Base-by-base conservation (phyloP, 2,888 invertebrate genomes). In the Pantelozetes paolii region DNA sequence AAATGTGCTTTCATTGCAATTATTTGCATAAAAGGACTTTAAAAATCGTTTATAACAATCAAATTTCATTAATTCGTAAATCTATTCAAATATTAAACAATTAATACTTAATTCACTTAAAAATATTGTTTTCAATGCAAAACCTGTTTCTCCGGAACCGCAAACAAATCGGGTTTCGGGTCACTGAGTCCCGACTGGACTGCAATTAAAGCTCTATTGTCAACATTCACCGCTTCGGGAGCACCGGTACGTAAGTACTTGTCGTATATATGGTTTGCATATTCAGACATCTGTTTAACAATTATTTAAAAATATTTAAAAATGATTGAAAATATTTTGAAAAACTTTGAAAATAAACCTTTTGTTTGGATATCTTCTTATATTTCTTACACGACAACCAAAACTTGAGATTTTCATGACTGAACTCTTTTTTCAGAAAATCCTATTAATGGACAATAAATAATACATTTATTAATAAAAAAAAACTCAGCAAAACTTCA, bases 401-500 rank as follows among this genome's bases (percentile, higher is more conserved):
- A 20, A 64, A 64, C 20, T 36, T 64, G 36, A 64, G 32, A 20
- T 64, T 64, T 64, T 64, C 64, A 64, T 36, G n/a, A n/a, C 64
- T 64, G 36, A n/a, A 64, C 64, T 64, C 64, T n/a, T 64, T 64
- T n/a, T 64, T 64, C 20, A 64, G 20, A n/a, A 64, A 64, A n/a
- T 64, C 18, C 64, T 64, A 30, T n/a, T n/a, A 36, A 18, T 30
- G n/a, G n/a, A n/a, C n/a, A n/a, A n/a, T 30, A 18, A 28, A 11
- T 8, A 57, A 57, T 1, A 57, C 23, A 11, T 2, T 28, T 28
- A 57, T 28, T 28, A 57, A 28, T 48, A 15, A n/a, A 20, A 48
- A 9, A n/a, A 5, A 9, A 57, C 1, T 57, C 13, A 57, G 28
- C 15, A 20, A 20, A 54, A 28, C 28, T 28, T 15, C 20, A 57